phyloP scores from a whole-genome alignment of 2,888 invertebrate genomes.

The Lasioglossum oenotherae region DNA sequence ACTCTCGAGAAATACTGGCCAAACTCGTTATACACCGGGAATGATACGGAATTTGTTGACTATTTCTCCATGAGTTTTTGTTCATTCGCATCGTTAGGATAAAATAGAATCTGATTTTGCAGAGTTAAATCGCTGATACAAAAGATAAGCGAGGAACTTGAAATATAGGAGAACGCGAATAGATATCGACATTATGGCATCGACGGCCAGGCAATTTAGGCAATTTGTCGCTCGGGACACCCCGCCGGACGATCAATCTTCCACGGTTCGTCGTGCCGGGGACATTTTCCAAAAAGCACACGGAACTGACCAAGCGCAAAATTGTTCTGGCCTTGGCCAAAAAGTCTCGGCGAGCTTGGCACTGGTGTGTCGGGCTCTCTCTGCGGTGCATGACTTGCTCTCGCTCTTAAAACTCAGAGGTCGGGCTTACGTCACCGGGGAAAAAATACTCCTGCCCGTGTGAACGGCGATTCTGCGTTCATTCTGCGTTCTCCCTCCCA shows the following conservation, averaged over 20 bases:
- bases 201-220: neutral
- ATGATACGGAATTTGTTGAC: too few species aligned
- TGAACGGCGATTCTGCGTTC: neutral
- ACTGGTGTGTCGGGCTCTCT: neutral
- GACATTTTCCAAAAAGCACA: neutral
- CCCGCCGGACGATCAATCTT: neutral
- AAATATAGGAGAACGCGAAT: neutral
- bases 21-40: neutral
- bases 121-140: neutral
- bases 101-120: neutral
- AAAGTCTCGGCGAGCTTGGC: constrained; percentile 33
- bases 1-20: neutral
- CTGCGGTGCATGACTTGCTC: constrained; percentile 56
- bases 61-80: neutral
- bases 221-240: neutral
- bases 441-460: constrained; percentile 33
- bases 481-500: neutral
- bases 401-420: constrained; percentile 46
- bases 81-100: neutral
- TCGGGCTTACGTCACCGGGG: constrained; percentile 56
- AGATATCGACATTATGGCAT: neutral
- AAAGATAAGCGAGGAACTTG: too few species aligned
- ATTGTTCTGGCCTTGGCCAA: constrained; percentile 38
- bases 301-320: constrained; percentile 42
- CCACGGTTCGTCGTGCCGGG: neutral